Base-by-base conservation (phyloP, 2,888 invertebrate genomes). In the Antheraea yamamai region DNA sequence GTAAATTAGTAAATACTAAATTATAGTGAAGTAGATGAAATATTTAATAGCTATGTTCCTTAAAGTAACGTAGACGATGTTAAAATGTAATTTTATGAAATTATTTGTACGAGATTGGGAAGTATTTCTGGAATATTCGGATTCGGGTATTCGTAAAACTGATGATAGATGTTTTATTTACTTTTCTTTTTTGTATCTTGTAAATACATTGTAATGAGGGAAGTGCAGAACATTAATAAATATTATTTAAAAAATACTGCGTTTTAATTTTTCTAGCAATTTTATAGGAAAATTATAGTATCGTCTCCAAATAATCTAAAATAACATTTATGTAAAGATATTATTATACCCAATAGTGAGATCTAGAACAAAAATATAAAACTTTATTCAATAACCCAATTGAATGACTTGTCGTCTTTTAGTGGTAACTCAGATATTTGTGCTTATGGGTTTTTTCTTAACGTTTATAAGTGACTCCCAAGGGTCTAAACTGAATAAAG, bases 41-140 rank as follows among this genome's bases (percentile, higher is more conserved):
- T 89, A 90, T 89, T 90, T 87, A 86, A 83, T 93, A 92, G 92
- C 87, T 91, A 92, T 90, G 92, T 92, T 92, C 89, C 91, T 90
- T 91, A 83, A 82, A 83, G 80, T 81, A 86, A 86, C 77, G 91
- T 92, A 91, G 92, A 84, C 81, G 87, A 88, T 90, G 89, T 89
- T 90, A 86, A 39, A 84, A 88, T 91, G 88, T 91, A 89, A 84
- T 84, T 88, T 78, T 80, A 84, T 83, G 78, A 85, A 74, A 82
- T 88, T 82, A 85, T 89, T 89, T 90, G 85, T 88, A 89, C 85
- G 83, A 81, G 78, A 77, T 81, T 79, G 75, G 75, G 79, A 76
- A 75, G 79, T 81, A 81, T 80, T 78, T n/a, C 77, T 74, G 64
- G 76, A 74, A 73, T 58, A n/a, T 26, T 39, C 73, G 20, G 23